Percentiles rank a stretch among this genome's conserved stretches.
Evolutionary conservation across 2,797 vertebrate genomes (phyloP).

Genomic region (Halcyon smyrnensis): DNA sequence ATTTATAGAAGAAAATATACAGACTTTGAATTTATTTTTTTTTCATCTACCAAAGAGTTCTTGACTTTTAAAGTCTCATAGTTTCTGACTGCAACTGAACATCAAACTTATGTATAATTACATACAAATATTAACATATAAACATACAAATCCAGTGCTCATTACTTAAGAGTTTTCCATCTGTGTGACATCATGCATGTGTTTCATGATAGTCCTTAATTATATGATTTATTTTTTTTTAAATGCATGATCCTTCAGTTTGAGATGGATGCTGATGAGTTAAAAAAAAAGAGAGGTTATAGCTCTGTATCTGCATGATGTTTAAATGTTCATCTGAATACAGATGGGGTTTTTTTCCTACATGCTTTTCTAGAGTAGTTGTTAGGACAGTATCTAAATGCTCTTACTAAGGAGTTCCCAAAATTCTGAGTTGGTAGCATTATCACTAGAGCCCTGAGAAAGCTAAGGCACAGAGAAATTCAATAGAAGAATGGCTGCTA

Average conservation of each 20-base stretch:
- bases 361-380: neutral
- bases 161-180: neutral
- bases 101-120: neutral
- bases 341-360: neutral
- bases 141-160: neutral
- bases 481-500: neutral
- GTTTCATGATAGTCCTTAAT: neutral
- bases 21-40: neutral
- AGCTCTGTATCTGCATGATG: neutral
- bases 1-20: neutral
- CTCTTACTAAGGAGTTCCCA: neutral
- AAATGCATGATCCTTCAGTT: neutral
- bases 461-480: neutral
- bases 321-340: neutral
- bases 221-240: neutral
- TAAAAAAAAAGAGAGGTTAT: neutral
- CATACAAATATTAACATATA: neutral
- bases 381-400: neutral
- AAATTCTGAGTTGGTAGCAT: neutral
- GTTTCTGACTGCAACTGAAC: neutral
- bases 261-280: neutral
- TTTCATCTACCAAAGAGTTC: neutral
- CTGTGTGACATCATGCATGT: neutral
- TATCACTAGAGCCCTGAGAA: neutral
- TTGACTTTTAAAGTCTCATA: neutral